Percentiles rank a stretch among this genome's conserved stretches.
These are phyloP conservation scores for Tragelaphus buxtoni DNA, from an alignment of 2,113 vertebrate genomes.

Conservation along the genomic window DNA sequence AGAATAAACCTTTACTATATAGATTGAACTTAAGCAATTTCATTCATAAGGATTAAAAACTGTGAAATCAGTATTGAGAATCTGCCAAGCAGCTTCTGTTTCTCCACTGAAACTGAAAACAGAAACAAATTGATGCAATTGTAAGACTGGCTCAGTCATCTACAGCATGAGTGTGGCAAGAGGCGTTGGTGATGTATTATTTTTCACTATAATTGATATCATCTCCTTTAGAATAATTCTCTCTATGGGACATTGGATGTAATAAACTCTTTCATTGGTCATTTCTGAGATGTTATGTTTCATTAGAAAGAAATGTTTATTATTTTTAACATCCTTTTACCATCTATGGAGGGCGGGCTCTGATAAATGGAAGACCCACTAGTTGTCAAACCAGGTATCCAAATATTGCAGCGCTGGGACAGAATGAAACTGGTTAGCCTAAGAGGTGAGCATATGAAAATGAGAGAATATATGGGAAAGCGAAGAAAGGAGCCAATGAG, in stretches of 20 bases:
- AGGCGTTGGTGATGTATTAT: neutral
- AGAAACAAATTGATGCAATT: neutral
- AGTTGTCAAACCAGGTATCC: neutral
- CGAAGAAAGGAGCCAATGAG: neutral
- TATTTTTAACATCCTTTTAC: neutral
- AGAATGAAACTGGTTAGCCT: neutral
- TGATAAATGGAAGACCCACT: neutral
- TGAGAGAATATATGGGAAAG: neutral
- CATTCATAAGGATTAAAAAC: constrained; percentile 67
- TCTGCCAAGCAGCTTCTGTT: constrained; percentile 51
- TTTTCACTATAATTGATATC: neutral
- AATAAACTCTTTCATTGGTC: neutral
- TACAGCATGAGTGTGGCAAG: neutral
- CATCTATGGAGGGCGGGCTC: neutral
- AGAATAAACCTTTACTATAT: constrained; percentile 61
- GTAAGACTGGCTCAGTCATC: neutral
- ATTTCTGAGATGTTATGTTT: constrained; percentile 4
- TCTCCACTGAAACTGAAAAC: constrained; percentile 3
- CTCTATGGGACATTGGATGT: neutral
- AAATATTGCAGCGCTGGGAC: neutral
- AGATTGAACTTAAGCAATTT: constrained; percentile 61
- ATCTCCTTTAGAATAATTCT: neutral
- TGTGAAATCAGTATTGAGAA: constrained; percentile 57
- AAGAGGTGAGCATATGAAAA: neutral
- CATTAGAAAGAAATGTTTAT: neutral